phyloP scores from a whole-genome alignment of 2,888 invertebrate genomes.

The Pantelozetes paolii region DNA sequence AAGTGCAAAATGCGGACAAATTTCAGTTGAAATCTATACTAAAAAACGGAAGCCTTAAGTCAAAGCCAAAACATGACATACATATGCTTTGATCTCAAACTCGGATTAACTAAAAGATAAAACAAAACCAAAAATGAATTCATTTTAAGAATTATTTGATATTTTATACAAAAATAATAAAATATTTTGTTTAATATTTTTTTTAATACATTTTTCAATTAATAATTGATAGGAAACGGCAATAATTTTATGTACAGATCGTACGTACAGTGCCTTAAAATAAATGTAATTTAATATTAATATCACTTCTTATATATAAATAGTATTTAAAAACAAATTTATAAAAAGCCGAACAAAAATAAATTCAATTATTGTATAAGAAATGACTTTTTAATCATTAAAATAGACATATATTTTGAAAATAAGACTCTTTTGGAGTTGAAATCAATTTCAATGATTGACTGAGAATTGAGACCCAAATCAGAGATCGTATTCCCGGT shows the following conservation, averaged over 20 bases:
- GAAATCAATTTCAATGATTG: slow-evolving; percentile 17
- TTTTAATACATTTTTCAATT: no score
- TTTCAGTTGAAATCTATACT: slow-evolving; percentile 20
- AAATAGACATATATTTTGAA: no score
- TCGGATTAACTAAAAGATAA: not conserved
- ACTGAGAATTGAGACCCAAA: not conserved
- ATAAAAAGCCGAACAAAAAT: no score
- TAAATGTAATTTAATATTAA: no score
- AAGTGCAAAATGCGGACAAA: slow-evolving; percentile 1
- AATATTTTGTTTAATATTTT: no score
- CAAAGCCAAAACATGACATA: slow-evolving; percentile 5
- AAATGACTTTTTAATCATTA: not conserved
- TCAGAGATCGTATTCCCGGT: slow-evolving; percentile 11
- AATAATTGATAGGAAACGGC: no score
- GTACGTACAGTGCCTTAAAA: no score
- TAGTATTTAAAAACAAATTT: no score
- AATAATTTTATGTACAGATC: no score
- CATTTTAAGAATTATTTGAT: no score
- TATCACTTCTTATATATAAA: no score
- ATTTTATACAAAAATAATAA: no score
- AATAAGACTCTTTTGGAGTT: not conserved
- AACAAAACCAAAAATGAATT: not conserved
- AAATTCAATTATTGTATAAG: not conserved
- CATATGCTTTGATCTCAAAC: slow-evolving; percentile 18
- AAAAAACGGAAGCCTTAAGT: slow-evolving; percentile 26